Percentiles rank a stretch among this genome's conserved stretches.
Conservation (phyloP, 92 coral and sea anemone genomes). For the Pocillopora meandrina region DNA sequence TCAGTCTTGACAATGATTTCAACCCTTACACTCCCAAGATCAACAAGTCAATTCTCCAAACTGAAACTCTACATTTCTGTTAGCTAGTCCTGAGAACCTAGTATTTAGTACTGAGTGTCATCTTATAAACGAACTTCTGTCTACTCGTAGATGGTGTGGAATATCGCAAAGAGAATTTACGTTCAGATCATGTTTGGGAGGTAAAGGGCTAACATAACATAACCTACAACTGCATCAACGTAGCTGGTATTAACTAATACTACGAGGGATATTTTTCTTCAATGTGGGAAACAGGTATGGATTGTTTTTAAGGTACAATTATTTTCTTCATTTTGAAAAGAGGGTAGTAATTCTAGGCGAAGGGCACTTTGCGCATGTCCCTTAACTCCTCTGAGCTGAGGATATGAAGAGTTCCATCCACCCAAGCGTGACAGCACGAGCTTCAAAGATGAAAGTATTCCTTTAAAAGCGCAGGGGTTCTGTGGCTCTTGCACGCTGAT, state of each 20-base stretch:
- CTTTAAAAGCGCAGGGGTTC: background rate
- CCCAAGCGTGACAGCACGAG: background rate
- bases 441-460: background rate
- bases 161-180: too few relatives aligned
- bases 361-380: background rate
- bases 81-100: background rate
- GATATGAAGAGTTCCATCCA: background rate
- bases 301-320: background rate
- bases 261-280: background rate
- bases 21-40: too few relatives aligned
- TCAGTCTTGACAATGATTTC: too few relatives aligned
- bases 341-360: background rate
- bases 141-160: too few relatives aligned
- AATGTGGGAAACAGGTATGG: background rate
- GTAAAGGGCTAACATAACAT: background rate
- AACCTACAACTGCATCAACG: background rate
- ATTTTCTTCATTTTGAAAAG: background rate
- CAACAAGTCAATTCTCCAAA: background rate
- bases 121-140: too few relatives aligned
- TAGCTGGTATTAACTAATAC: background rate
- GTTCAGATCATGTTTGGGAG: too few relatives aligned
- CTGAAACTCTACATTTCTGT: background rate
- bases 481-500: background rate
- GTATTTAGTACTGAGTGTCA: too few relatives aligned
- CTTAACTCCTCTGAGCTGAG: background rate